Conservation (phyloP, 2,113 vertebrate genomes). For the Apaloderma vittatum region DNA sequence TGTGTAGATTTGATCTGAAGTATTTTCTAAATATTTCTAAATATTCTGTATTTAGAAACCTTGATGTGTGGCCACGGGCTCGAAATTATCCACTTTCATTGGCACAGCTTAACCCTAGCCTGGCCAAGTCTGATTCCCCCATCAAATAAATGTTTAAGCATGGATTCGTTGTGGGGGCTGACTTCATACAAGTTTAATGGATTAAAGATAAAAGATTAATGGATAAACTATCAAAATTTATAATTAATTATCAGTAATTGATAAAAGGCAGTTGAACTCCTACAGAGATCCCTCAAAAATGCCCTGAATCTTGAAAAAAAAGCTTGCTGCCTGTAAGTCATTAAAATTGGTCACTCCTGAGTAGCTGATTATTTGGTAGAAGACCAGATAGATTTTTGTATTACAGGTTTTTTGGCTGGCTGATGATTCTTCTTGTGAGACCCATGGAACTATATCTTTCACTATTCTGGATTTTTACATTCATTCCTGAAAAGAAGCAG, state of each 20-base stretch:
- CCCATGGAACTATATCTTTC: not conserved
- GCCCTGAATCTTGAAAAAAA: not conserved
- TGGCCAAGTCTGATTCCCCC: not conserved
- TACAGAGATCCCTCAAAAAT: not conserved
- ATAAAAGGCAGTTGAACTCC: not conserved
- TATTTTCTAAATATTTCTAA: not conserved
- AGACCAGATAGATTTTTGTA: not conserved
- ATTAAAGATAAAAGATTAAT: not conserved
- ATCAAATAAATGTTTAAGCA: not conserved
- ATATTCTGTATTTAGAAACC: not conserved
- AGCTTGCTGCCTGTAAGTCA: not conserved
- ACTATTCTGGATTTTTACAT: not conserved
- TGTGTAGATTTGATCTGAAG: not conserved
- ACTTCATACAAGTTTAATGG: not conserved
- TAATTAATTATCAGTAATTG: not conserved
- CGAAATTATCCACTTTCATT: not conserved
- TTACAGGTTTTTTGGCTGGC: not conserved
- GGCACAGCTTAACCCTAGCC: not conserved
- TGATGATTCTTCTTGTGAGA: not conserved
- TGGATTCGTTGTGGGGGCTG: not conserved
- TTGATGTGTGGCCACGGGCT: not conserved
- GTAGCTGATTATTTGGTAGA: not conserved
- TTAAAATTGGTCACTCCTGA: not conserved
- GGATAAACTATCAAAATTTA: not conserved
- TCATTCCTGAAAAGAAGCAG: not conserved